phyloP scores from a whole-genome alignment of 2,113 vertebrate species.

The Aldabrachelys gigantea region DNA sequence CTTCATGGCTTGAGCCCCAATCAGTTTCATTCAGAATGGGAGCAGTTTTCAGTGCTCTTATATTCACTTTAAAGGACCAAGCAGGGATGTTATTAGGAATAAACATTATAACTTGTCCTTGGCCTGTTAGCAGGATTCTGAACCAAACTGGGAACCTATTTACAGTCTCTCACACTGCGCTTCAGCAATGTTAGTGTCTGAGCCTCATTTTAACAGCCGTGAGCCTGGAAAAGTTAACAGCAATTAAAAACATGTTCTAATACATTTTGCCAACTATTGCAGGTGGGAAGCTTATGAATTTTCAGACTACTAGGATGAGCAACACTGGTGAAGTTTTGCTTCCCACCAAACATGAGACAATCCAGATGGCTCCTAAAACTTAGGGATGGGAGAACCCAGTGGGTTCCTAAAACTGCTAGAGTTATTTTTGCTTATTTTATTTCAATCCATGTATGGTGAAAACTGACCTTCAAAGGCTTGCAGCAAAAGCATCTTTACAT shows the following conservation, averaged over 20 bases:
- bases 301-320: neutral
- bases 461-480: neutral
- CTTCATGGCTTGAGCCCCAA: fast-evolving
- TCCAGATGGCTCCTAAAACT: neutral
- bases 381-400: neutral
- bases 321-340: neutral
- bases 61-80: neutral
- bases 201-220: neutral
- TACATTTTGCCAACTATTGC: neutral
- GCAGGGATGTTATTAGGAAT: neutral
- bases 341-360: neutral
- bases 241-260: neutral
- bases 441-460: neutral
- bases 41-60: neutral
- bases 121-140: neutral
- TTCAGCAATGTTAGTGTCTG: neutral
- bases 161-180: neutral
- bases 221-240: neutral
- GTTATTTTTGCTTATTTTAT: fast-evolving
- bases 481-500: neutral
- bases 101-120: neutral
- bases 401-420: neutral
- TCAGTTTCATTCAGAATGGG: neutral
- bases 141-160: neutral
- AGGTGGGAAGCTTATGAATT: neutral